Base-by-base conservation (phyloP, 1,140 invertebrate genomes). In the Drosophila nigrodunni region DNA sequence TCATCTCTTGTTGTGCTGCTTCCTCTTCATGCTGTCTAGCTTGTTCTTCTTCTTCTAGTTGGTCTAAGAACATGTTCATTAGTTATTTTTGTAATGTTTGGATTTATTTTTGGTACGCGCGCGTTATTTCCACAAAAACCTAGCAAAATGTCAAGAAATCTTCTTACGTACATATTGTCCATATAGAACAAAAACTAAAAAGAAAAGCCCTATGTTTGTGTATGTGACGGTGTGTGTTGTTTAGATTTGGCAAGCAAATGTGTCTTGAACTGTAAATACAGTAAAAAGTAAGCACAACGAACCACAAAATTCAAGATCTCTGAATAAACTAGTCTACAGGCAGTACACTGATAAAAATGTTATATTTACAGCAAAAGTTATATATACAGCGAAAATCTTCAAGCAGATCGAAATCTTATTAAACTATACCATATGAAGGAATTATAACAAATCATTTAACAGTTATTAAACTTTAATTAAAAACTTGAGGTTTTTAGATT, bases 81-180 rank as follows among this genome's bases (percentile, higher is more conserved):
- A 61, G 77, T 75, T 87, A 87, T 87, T 87, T 87, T 87, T 68
- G 83, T 88, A 83, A 80, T 87, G 83, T 86, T 86, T 87, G 83
- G 73, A 80, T 88, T 88, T 87, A 87, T 87, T 88, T 87, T 83
- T 83, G 87, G 83, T 88, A 54, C 74, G 73, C 86, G 50, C 74
- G 52, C 52, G 47, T 72, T 76, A 72, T 75, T 71, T 71, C 67
- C 60, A 75, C 73, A 76, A 82, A 87, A 86, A 74, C 69, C 67
- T 82, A 68, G 82, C 82, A 70, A 88, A 86, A 86, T 78, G 62
- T 64, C 67, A 78, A 81, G 62, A 30, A 30, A 30, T 30, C 25
- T 30, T 30, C 25, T 30, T 30, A 30, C 25, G 25, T 30, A 86
- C 82, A 76, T 70, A 78, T 82, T 78, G 74, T 52, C 75, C 74